Conservation (phyloP, 2,888 invertebrate genomes). For the Chrysolina americana region DNA sequence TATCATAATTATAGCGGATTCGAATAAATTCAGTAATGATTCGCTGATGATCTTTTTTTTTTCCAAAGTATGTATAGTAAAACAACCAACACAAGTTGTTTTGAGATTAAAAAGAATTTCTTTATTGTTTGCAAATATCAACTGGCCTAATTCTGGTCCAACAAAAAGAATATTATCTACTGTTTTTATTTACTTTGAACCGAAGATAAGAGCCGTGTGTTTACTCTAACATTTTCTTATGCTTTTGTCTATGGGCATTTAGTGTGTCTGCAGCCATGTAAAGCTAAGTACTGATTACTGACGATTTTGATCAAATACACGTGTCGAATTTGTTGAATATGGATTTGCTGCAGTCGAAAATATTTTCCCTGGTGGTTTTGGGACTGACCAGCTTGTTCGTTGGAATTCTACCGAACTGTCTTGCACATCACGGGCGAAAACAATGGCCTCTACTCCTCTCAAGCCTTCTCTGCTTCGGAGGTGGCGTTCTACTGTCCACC, state of each 20-base stretch:
- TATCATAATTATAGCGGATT: no score
- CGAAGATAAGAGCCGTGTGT: not conserved
- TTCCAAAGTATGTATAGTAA: not conserved
- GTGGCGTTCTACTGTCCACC: slow-evolving; percentile 84
- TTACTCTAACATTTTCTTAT: not conserved
- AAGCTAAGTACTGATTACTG: not conserved
- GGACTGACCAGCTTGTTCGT: slow-evolving; percentile 80
- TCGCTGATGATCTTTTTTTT: not conserved
- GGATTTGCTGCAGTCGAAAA: slow-evolving; percentile 70
- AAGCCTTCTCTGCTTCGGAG: slow-evolving; percentile 83
- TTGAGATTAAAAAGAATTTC: not conserved
- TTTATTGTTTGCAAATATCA: not conserved
- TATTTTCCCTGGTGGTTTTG: slow-evolving; percentile 77
- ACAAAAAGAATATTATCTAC: slow-evolving; percentile 6
- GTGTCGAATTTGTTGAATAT: slow-evolving; percentile 31
- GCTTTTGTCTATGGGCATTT: not conserved
- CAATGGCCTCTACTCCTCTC: slow-evolving; percentile 78
- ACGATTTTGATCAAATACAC: no score
- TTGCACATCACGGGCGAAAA: slow-evolving; percentile 74
- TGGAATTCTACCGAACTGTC: slow-evolving; percentile 80
- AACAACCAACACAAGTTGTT: not conserved
- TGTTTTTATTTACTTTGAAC: slow-evolving; percentile 18
- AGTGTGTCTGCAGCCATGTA: slow-evolving; percentile 5
- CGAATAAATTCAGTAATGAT: no score
- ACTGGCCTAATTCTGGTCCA: slow-evolving; percentile 15